phyloP scores from a whole-genome alignment of 2,113 vertebrate genomes.

The Macroglossus sobrinus region DNA sequence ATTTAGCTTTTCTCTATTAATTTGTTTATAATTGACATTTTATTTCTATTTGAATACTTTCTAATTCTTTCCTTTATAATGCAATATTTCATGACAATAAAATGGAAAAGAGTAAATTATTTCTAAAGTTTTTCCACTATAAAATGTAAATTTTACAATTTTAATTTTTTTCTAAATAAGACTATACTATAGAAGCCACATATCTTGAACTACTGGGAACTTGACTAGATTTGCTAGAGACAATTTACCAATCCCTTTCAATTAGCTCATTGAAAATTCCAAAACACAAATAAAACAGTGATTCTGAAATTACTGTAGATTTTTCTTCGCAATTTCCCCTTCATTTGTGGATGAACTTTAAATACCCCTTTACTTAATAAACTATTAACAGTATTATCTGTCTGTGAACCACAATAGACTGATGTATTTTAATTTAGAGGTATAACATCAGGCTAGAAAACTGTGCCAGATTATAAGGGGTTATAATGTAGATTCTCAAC shows the following conservation, averaged over 20 bases:
- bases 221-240: not conserved
- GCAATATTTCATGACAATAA: not conserved
- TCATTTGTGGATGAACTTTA: not conserved
- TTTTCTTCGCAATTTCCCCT: not conserved
- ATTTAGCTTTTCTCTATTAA: not conserved
- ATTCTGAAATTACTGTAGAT: not conserved
- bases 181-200: not conserved
- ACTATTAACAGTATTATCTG: not conserved
- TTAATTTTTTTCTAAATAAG: not conserved
- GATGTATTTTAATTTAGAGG: not conserved
- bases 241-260: not conserved
- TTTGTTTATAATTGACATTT: not conserved
- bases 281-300: not conserved
- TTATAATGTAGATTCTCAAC: not conserved
- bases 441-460: not conserved
- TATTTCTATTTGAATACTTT: not conserved
- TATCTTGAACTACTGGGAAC: not conserved
- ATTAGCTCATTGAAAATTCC: not conserved
- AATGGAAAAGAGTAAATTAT: not conserved
- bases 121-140: not conserved
- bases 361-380: not conserved
- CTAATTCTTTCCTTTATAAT: not conserved
- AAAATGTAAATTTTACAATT: not conserved
- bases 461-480: not conserved
- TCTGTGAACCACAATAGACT: not conserved